These are phyloP conservation scores for Piscicola geometra DNA, from an alignment of 2,888 invertebrate genomes.

Conservation along the genomic window DNA sequence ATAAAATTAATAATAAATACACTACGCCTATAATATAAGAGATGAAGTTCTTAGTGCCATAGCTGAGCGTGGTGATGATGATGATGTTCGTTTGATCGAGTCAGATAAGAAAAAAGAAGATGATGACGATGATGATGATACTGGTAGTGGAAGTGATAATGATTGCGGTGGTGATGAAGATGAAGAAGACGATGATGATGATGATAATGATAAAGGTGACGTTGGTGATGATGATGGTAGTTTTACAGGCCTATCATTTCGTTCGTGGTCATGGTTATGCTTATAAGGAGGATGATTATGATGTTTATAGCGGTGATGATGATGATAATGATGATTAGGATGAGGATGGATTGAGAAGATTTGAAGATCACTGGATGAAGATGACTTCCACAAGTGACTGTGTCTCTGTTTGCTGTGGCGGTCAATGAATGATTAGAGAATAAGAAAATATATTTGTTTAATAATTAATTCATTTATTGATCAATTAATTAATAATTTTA, in stretches of 20 bases:
- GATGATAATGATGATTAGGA: not conserved
- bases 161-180: not conserved
- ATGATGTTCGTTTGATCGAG: no score
- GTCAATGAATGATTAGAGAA: not conserved
- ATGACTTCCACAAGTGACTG: slow-evolving; percentile 77
- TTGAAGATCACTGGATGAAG: slow-evolving; percentile 69
- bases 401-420: slow-evolving; percentile 81
- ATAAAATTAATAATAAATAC: no score
- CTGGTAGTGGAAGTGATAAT: not conserved
- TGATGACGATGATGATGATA: not conserved
- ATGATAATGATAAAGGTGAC: not conserved
- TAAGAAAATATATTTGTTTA: not conserved
- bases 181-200: slow-evolving; percentile 2
- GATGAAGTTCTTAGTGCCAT: no score
- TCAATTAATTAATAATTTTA: no score
- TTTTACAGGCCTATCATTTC: not conserved
- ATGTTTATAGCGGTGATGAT: not conserved
- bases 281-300: not conserved
- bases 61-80: no score
- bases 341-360: not conserved
- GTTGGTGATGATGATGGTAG: not conserved
- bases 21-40: no score
- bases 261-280: no score
- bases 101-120: no score
- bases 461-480: no score